Percentiles rank a stretch among this genome's conserved stretches.
Conservation (phyloP, 2,113 vertebrate species). For the Nannobrachium achirus region DNA sequence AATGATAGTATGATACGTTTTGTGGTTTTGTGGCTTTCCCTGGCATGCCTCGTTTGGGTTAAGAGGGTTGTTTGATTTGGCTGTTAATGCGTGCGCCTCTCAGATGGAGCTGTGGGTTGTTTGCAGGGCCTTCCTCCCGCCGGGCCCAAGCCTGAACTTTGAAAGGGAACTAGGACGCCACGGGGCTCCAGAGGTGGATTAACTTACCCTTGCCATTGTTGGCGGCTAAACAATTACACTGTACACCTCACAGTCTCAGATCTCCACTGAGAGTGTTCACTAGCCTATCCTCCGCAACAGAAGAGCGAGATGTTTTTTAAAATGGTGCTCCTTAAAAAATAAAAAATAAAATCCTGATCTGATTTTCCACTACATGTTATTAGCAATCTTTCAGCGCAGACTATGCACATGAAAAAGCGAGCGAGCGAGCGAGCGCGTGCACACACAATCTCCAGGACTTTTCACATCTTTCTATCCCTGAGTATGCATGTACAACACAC, state of each 20-base stretch:
- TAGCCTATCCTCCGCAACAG: constrained; percentile 38
- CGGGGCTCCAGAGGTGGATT: constrained; percentile 37
- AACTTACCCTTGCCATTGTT: constrained; percentile 54
- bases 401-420: constrained; percentile 1
- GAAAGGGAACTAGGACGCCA: constrained; percentile 50
- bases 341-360: constrained; percentile 15
- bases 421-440: too few species aligned
- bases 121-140: constrained; percentile 19
- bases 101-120: constrained; percentile 44
- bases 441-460: too few species aligned
- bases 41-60: constrained; percentile 23
- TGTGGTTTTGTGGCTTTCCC: constrained; percentile 42
- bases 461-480: too few species aligned
- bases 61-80: constrained; percentile 48
- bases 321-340: too few species aligned
- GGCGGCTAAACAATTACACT: constrained; percentile 50
- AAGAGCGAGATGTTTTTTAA: constrained; percentile 27
- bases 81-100: constrained; percentile 29
- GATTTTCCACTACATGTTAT: constrained; percentile 29
- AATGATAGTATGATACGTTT: constrained; percentile 35
- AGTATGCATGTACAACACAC: too few species aligned
- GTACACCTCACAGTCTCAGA: constrained; percentile 42
- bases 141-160: constrained; percentile 24
- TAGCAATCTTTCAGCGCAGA: constrained; percentile 13
- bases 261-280: constrained; percentile 40